phyloP scores from a whole-genome alignment of 2,888 invertebrate species.

The Tipula unca region DNA sequence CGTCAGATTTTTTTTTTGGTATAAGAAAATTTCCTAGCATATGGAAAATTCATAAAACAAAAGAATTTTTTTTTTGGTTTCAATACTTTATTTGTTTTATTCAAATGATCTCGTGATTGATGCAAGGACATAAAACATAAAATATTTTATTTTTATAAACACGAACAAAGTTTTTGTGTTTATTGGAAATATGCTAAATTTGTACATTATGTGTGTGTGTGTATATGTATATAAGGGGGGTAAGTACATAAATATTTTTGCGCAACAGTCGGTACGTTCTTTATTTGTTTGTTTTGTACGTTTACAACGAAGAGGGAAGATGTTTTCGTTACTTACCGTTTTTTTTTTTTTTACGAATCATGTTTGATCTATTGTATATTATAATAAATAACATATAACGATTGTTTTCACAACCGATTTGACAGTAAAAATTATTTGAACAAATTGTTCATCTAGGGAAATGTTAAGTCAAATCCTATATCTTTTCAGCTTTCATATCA shows the following conservation, averaged over 20 bases:
- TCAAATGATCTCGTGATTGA: constrained; percentile 8
- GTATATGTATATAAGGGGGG: too few species aligned
- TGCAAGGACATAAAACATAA: neutral
- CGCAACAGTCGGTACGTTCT: neutral
- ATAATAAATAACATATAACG: neutral
- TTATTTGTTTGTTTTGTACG: neutral
- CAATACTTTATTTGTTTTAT: neutral
- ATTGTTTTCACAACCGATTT: neutral
- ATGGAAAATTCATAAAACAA: neutral
- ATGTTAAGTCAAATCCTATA: too few species aligned
- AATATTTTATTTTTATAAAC: neutral
- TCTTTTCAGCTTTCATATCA: too few species aligned
- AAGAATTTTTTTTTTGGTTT: neutral
- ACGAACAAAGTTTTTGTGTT: neutral
- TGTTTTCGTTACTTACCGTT: neutral
- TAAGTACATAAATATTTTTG: neutral
- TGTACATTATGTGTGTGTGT: neutral
- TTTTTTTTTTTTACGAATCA: neutral
- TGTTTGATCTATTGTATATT: too few species aligned
- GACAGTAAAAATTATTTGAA: neutral
- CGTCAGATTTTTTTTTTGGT: neutral
- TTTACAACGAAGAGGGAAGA: neutral
- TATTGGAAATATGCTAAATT: neutral
- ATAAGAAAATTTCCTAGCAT: neutral
- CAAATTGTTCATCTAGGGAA: too few species aligned